phyloP scores from a whole-genome alignment of 2,797 vertebrate genomes.

The Podarcis lilfordi region DNA sequence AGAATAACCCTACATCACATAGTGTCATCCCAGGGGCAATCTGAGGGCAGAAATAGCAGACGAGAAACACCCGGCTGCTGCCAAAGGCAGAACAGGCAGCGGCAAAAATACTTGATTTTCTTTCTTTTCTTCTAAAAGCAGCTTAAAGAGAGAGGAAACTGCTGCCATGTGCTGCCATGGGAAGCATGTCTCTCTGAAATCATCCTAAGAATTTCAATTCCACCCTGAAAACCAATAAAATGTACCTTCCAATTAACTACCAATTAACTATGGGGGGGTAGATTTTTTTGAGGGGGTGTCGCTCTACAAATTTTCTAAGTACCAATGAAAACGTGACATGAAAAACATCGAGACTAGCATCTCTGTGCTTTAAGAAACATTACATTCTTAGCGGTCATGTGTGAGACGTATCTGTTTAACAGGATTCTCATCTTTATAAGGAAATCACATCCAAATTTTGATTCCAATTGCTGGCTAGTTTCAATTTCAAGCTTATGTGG shows the following conservation, averaged over 20 bases:
- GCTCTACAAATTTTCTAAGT: slow-evolving; percentile 43
- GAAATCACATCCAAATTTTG: not conserved
- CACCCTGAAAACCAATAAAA: not conserved
- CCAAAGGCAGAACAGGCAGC: not conserved
- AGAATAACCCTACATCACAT: too few species aligned
- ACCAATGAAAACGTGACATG: slow-evolving; percentile 25
- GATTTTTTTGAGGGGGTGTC: not conserved
- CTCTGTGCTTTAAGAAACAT: slow-evolving; percentile 11
- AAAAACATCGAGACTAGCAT: slow-evolving; percentile 45
- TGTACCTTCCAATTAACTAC: not conserved
- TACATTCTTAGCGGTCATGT: not conserved
- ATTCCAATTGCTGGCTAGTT: not conserved
- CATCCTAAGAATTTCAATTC: not conserved
- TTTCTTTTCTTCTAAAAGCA: not conserved
- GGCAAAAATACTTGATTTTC: not conserved
- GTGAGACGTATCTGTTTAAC: not conserved
- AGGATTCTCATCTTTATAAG: not conserved
- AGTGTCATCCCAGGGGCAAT: not conserved
- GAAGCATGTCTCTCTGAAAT: not conserved
- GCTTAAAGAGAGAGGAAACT: not conserved
- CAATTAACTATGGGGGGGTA: too few species aligned
- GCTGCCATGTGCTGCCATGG: not conserved
- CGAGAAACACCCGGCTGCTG: not conserved
- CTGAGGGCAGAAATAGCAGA: not conserved
- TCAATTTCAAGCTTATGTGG: not conserved